Conservation (phyloP, 1,140 invertebrate genomes). For the Drosophila pachea region DNA sequence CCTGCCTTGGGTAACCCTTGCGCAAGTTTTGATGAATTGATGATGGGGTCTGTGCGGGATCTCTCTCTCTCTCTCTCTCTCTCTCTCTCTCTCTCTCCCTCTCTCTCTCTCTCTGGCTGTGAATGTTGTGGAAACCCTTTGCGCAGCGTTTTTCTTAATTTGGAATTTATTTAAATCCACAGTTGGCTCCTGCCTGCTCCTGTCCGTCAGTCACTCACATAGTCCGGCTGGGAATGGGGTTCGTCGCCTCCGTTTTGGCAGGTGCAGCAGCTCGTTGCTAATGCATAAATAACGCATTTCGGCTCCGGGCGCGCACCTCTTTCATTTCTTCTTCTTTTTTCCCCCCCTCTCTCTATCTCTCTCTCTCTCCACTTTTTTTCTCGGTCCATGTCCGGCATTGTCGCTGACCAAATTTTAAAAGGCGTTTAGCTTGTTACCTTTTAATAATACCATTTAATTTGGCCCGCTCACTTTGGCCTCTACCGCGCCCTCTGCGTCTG, state of each 20-base stretch:
- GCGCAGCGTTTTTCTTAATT: constrained; percentile 67
- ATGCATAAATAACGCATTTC: constrained; percentile 71
- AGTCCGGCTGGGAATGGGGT: constrained; percentile 31
- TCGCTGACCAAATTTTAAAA: constrained; percentile 69
- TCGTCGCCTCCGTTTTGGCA: constrained; percentile 67
- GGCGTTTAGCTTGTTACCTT: constrained; percentile 76
- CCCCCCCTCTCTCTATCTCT: neutral
- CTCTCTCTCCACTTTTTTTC: constrained; percentile 1
- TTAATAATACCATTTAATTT: constrained; percentile 76
- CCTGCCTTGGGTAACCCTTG: neutral
- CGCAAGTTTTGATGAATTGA: constrained; percentile 75
- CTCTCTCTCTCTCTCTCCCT: no score
- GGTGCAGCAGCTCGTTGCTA: constrained; percentile 59
- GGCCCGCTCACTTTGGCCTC: constrained; percentile 42
- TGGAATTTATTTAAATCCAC: constrained; percentile 78
- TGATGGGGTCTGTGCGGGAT: constrained; percentile 65
- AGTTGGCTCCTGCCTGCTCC: constrained; percentile 29
- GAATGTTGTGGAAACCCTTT: constrained; percentile 50
- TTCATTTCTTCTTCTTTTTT: constrained; percentile 10
- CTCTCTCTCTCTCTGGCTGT: constrained; percentile 11
- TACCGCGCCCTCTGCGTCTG: constrained; percentile 30
- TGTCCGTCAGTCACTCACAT: constrained; percentile 32
- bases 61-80: no score
- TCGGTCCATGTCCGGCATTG: constrained; percentile 32
- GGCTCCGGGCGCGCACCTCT: constrained; percentile 20